Evolutionary conservation across 92 coral and sea anemone species (phyloP).

Genomic region (Palythoa grandiflora): DNA sequence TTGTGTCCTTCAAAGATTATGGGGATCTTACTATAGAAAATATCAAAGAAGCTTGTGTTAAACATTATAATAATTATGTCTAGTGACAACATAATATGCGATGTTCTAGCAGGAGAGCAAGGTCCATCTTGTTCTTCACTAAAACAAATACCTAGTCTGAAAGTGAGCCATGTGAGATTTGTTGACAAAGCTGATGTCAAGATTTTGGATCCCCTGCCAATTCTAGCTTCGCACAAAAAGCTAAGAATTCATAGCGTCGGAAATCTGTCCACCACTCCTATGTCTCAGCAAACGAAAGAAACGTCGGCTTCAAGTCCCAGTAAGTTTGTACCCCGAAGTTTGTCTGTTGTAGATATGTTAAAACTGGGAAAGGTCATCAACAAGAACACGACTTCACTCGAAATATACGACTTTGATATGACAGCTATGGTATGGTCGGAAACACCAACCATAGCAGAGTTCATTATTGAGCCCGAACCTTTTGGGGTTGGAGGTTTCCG

Average conservation of each 20-base stretch:
- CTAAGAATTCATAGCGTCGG: neutral
- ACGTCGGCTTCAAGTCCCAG: constrained; percentile 7
- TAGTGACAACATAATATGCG: constrained; percentile 10
- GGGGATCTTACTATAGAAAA: constrained; percentile 33
- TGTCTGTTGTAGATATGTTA: constrained; percentile 17
- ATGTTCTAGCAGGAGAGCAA: constrained; percentile 54
- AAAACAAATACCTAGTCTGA: constrained; percentile 31
- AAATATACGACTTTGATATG: constrained; percentile 1
- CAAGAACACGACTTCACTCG: neutral
- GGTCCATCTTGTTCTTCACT: constrained; percentile 34
- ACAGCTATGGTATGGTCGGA: constrained; percentile 10
- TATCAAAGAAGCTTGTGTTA: constrained; percentile 33
- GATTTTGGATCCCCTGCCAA: neutral
- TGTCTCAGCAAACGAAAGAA: constrained; percentile 11
- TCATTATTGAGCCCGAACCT: neutral
- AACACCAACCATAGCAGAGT: neutral
- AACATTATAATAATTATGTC: neutral
- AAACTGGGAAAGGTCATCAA: constrained; percentile 21
- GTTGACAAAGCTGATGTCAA: constrained; percentile 6
- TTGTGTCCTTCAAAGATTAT: constrained; percentile 33
- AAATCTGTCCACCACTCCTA: neutral
- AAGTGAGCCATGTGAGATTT: constrained; percentile 39
- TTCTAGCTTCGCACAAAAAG: neutral
- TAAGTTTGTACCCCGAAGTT: constrained; percentile 13
- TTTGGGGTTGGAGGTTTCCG: constrained; percentile 21